These are phyloP conservation scores for Patella caerulea DNA, from an alignment of 2,888 invertebrate species.

Conservation along the genomic window DNA sequence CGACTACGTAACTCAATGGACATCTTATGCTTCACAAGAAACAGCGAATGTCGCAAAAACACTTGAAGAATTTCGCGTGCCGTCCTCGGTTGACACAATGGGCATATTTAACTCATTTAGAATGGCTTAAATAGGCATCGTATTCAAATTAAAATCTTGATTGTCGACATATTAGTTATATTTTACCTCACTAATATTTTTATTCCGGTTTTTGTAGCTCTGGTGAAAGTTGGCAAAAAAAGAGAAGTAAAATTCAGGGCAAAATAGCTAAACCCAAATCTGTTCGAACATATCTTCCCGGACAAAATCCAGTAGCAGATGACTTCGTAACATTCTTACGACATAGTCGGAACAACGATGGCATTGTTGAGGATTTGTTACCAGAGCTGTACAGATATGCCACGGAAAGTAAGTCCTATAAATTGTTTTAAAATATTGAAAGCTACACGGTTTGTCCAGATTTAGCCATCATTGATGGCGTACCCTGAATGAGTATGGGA, in stretches of 20 bases:
- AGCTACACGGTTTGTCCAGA: background rate
- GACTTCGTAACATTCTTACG: conserved; percentile 49
- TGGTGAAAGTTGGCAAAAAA: conserved; percentile 49
- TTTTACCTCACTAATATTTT: background rate
- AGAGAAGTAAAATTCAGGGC: conserved; percentile 47
- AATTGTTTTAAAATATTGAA: background rate
- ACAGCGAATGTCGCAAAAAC: too few relatives aligned
- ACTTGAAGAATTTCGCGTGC: too few relatives aligned
- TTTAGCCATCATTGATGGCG: too few relatives aligned
- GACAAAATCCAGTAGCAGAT: conserved; percentile 49
- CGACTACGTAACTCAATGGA: too few relatives aligned
- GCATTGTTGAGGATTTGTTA: conserved; percentile 67
- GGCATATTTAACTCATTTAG: too few relatives aligned
- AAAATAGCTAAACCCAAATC: conserved; percentile 53
- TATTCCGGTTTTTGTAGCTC: conserved; percentile 41
- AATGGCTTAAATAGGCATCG: too few relatives aligned
- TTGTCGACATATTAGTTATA: background rate
- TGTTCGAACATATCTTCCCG: conserved; percentile 46
- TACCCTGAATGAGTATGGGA: too few relatives aligned
- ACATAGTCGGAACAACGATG: conserved; percentile 45
- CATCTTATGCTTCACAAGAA: too few relatives aligned
- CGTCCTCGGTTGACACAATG: too few relatives aligned
- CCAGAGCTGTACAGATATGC: conserved; percentile 48
- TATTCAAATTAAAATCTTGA: too few relatives aligned
- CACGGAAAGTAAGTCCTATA: conserved; percentile 52